Base-by-base conservation (phyloP, 2,797 vertebrate genomes). In the Chelmon rostratus region DNA sequence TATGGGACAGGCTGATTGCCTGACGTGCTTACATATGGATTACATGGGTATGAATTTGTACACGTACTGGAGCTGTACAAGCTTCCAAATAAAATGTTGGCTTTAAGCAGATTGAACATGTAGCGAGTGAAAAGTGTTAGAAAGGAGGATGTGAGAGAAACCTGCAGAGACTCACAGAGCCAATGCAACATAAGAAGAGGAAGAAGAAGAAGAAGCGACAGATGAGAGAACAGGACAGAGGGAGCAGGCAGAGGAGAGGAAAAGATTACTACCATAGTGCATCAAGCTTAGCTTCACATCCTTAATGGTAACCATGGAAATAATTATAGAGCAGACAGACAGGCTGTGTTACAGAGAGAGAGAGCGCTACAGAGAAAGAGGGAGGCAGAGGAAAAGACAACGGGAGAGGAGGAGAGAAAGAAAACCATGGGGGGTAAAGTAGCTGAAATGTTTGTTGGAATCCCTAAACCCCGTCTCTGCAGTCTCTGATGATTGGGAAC, bases 271-370 rank as follows among this genome's bases (percentile, higher is more conserved):
- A 91, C 89, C 90, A 90, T 86, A 90, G 89, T 94, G 91, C 94
- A 93, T 89, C 89, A 91, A 89, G 90, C 90, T 91, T 91, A 88
- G 92, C 91, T 93, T 95, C 93, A 93, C 94, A 93, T 95, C 92
- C 87, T 93, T 92, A 93, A 93, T 93, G 92, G 95, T 96, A 94
- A 96, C 96, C 95, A 96, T 96, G 95, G 95, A 94, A 95, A 96
- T 96, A 95, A 95, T 96, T 95, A 95, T 89, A 95, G 92, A 93
- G 94, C 94, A 92, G 92, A 93, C 84, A 89, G 91, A 92, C 88
- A 90, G 88, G 87, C 88, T 88, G 79, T 82, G 80, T 78, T 69
- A 77, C 73, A 84, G 71, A 85, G 78, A 79, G 91, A 85, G 76
- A 88, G 79, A 44, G 83, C 65, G 83, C 68, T 46, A 72, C 75